These are phyloP conservation scores for Neoseiulus cucumeris DNA, from an alignment of 1,140 invertebrate genomes.

Conservation along the genomic window DNA sequence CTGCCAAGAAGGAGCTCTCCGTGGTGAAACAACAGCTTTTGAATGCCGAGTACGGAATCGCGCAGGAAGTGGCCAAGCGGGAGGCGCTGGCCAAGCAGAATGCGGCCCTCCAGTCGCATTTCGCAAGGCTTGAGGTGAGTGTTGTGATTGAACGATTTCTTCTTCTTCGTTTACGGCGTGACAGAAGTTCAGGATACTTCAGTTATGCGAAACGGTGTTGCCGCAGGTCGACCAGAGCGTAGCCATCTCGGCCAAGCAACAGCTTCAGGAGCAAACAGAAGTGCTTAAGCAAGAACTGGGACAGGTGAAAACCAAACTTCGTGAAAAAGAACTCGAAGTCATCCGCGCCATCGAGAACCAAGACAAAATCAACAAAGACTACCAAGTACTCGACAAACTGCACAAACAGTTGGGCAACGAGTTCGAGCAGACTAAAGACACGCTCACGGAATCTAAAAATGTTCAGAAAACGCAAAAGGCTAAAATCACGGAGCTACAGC, in stretches of 20 bases:
- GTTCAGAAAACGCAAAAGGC: neutral
- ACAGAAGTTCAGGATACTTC: too few relatives aligned
- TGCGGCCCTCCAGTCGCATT: slow-evolving; percentile 10
- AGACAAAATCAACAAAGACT: neutral
- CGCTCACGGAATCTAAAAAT: neutral
- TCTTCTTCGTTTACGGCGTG: too few relatives aligned
- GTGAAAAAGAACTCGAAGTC: slow-evolving; percentile 3
- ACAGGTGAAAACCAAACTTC: neutral
- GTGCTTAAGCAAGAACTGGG: slow-evolving; percentile 8
- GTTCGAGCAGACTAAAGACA: neutral
- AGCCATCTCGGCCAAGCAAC: slow-evolving; percentile 1
- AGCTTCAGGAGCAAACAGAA: slow-evolving; percentile 10
- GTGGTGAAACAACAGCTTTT: slow-evolving; percentile 8
- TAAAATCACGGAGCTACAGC: neutral
- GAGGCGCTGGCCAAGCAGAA: slow-evolving; percentile 9
- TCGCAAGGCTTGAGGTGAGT: slow-evolving; percentile 3
- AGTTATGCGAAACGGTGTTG: too few relatives aligned
- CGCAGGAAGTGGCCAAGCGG: slow-evolving; percentile 8
- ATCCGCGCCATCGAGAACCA: neutral
- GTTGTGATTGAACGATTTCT: too few relatives aligned
- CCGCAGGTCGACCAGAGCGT: slow-evolving; percentile 2
- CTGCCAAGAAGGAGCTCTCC: neutral
- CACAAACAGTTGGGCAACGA: slow-evolving; percentile 3
- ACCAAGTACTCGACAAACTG: neutral
- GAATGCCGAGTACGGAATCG: slow-evolving; percentile 6